phyloP scores from a whole-genome alignment of 2,797 vertebrate species.

The Pristis pectinata region DNA sequence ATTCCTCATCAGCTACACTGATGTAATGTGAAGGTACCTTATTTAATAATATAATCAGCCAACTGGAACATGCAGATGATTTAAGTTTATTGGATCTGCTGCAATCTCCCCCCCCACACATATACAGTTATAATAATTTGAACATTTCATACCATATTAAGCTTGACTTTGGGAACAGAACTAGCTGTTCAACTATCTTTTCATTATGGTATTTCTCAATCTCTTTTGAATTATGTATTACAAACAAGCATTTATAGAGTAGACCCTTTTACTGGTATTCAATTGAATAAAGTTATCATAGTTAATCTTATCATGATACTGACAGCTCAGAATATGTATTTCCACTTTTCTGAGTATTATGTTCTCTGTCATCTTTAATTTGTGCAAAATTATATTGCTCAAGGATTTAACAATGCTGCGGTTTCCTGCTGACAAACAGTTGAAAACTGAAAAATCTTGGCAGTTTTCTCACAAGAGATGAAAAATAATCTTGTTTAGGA shows the following conservation, averaged over 20 bases:
- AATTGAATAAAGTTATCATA: background rate
- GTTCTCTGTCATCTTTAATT: background rate
- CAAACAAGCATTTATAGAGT: background rate
- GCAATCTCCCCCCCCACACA: no score
- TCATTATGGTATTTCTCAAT: background rate
- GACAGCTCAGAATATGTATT: background rate
- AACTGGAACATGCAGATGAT: background rate
- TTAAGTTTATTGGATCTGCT: background rate
- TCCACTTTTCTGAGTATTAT: background rate
- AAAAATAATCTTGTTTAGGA: slow-evolving; percentile 37
- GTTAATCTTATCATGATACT: background rate
- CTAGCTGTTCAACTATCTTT: background rate
- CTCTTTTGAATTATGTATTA: background rate
- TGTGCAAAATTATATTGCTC: background rate
- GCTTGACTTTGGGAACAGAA: background rate
- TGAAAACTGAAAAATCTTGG: slow-evolving; percentile 40
- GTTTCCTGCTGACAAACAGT: slow-evolving; percentile 43
- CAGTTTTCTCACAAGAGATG: slow-evolving; percentile 40
- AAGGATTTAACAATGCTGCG: slow-evolving; percentile 43
- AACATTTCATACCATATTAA: background rate
- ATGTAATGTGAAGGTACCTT: background rate
- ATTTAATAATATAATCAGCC: background rate
- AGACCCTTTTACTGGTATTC: background rate
- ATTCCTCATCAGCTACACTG: background rate
- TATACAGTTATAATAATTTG: background rate